These are phyloP conservation scores for Acomys russatus DNA, from an alignment of 2,797 vertebrate species.

Conservation along the genomic window DNA sequence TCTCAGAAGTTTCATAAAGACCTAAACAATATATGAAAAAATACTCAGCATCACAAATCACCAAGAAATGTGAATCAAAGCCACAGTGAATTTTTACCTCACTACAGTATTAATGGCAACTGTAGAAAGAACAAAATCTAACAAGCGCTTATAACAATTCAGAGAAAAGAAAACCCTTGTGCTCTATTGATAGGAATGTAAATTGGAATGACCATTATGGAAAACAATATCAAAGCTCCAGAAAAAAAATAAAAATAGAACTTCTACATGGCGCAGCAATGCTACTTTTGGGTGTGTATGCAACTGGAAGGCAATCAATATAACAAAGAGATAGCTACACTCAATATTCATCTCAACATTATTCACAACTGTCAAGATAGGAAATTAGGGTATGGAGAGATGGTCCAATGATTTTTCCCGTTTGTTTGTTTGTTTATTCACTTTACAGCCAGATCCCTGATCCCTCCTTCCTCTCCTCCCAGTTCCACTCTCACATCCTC, in stretches of 20 bases:
- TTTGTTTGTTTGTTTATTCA: no score
- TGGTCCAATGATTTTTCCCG: not conserved
- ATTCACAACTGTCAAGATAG: slow-evolving; percentile 15
- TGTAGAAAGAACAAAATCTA: not conserved
- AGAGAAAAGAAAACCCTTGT: not conserved
- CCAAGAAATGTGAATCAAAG: slow-evolving; percentile 1
- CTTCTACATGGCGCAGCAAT: not conserved
- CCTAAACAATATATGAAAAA: not conserved
- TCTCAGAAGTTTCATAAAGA: not conserved
- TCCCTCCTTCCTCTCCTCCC: no score
- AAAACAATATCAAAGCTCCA: not conserved
- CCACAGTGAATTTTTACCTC: not conserved
- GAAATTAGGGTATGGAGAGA: not conserved
- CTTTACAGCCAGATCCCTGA: no score
- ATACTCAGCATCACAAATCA: not conserved
- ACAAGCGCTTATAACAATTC: not conserved
- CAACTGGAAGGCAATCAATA: slow-evolving; percentile 13
- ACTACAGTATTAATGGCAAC: not conserved
- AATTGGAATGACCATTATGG: not conserved
- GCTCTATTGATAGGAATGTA: not conserved
- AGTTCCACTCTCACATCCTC: no score
- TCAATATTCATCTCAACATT: not conserved
- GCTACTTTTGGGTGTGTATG: not conserved
- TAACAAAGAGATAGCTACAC: not conserved
- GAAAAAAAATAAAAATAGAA: not conserved